Percentiles rank a stretch among this genome's conserved stretches.
Evolutionary conservation across 2,113 vertebrate species (phyloP).

Genomic region (Epinephelus fuscoguttatus): DNA sequence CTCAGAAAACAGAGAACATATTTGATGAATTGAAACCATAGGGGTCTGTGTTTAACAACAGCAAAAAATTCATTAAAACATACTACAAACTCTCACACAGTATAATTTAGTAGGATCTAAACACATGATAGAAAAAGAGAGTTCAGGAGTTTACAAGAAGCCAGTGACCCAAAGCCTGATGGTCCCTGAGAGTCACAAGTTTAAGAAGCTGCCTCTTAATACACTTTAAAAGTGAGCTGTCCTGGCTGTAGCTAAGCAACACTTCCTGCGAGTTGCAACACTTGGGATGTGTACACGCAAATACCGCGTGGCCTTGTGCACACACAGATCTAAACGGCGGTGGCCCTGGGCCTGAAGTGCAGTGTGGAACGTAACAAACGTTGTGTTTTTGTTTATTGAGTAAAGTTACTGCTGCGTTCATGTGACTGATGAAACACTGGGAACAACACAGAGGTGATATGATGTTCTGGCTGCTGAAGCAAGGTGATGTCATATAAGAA

Average conservation of each 20-base stretch:
- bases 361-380: not conserved
- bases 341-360: not conserved
- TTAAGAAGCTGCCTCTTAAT: not conserved
- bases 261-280: conserved; percentile 50
- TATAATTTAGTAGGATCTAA: not conserved
- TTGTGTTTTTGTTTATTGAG: conserved; percentile 44
- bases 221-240: not conserved
- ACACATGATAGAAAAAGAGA: not conserved
- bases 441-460: not conserved
- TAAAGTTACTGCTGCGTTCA: not conserved
- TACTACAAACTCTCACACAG: too few species aligned
- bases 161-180: not conserved
- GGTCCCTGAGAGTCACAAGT: conserved; percentile 17
- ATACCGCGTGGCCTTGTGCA: not conserved
- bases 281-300: not conserved
- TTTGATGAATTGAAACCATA: too few species aligned
- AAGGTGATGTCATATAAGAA: conserved; percentile 14
- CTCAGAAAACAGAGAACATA: too few species aligned
- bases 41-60: too few species aligned
- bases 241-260: conserved; percentile 13
- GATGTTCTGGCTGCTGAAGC: conserved; percentile 11
- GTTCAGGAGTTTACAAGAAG: conserved; percentile 9
- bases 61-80: too few species aligned
- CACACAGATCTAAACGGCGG: not conserved
- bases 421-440: conserved; percentile 20